A percentile compares a stretch with the other conserved stretches of the same genome.
Evolutionary conservation across 2,797 vertebrate genomes (phyloP).

Genomic region (Arctocebus calabarensis): DNA sequence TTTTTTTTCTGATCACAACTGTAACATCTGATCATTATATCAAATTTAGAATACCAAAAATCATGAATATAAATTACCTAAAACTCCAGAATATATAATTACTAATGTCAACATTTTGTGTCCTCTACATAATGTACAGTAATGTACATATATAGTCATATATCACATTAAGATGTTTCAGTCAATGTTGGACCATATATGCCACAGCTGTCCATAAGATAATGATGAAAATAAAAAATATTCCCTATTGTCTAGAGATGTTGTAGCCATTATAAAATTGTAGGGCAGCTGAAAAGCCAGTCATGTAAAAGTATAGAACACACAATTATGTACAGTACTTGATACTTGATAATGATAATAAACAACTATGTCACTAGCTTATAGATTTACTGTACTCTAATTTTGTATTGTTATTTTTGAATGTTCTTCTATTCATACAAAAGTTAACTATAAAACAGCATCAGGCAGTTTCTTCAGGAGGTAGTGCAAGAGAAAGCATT

Average conservation of each 20-base stretch:
- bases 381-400: background rate
- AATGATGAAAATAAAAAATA: background rate
- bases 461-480: background rate
- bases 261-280: background rate
- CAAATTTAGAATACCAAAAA: conserved; percentile 1
- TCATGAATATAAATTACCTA: background rate
- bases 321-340: background rate
- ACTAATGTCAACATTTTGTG: background rate
- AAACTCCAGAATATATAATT: background rate
- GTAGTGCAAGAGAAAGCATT: background rate
- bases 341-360: background rate
- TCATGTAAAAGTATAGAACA: background rate
- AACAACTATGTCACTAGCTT: background rate
- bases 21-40: background rate
- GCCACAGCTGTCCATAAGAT: background rate
- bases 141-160: background rate
- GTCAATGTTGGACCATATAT: background rate
- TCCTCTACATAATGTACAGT: background rate
- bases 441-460: background rate
- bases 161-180: background rate
- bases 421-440: background rate
- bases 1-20: background rate
- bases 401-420: background rate
- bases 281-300: background rate
- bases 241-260: background rate